Percentiles rank a stretch among this genome's conserved stretches.
Conservation (phyloP, 2,888 invertebrate species). For the Laspeyria flexula region DNA sequence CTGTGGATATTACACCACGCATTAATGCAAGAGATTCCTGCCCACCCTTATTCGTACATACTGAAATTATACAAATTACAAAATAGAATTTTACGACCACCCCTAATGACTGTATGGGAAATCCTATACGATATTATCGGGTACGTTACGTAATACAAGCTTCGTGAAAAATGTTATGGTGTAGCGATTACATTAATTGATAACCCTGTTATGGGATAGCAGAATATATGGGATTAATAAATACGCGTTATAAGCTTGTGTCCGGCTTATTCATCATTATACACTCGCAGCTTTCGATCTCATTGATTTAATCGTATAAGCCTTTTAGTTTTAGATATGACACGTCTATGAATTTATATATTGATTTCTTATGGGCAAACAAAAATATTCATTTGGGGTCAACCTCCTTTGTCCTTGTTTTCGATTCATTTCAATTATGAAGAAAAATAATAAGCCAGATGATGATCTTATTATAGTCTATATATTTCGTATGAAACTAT, state of each 20-base stretch:
- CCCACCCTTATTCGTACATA: conserved; percentile 22
- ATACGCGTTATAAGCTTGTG: not conserved
- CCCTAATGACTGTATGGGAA: conserved; percentile 55
- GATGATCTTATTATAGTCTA: too few relatives aligned
- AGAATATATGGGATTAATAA: not conserved
- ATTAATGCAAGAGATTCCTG: conserved; percentile 25
- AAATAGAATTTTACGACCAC: conserved; percentile 63
- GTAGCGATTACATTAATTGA: conserved; percentile 21
- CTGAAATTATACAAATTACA: conserved; percentile 65
- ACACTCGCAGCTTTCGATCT: too few relatives aligned
- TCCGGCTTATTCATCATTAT: not conserved
- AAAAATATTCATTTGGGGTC: too few relatives aligned
- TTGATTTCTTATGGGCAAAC: not conserved
- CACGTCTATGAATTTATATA: not conserved
- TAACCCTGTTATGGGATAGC: not conserved
- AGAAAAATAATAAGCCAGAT: too few relatives aligned
- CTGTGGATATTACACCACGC: conserved; percentile 17
- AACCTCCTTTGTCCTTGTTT: too few relatives aligned
- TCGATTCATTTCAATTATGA: too few relatives aligned
- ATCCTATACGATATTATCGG: conserved; percentile 33
- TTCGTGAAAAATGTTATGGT: conserved; percentile 9
- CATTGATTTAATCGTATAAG: not conserved
- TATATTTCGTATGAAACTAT: too few relatives aligned
- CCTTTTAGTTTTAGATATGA: not conserved
- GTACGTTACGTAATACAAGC: not conserved